Percentiles rank a stretch among this genome's conserved stretches.
phyloP scores from a whole-genome alignment of 1,140 invertebrate species.

The Drosophila sproati region DNA sequence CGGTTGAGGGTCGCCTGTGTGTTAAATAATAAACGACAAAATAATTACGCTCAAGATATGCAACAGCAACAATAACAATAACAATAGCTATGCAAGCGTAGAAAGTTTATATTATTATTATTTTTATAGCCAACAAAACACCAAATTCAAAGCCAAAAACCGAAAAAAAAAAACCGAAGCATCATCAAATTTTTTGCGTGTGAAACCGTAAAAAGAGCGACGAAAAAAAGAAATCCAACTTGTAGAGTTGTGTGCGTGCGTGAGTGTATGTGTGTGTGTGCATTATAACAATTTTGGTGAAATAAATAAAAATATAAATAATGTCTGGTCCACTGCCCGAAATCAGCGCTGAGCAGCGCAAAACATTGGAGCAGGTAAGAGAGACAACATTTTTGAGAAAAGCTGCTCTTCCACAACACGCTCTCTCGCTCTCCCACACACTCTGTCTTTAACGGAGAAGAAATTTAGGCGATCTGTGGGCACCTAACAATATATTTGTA shows the following conservation, averaged over 20 bases:
- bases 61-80: constrained; percentile 45
- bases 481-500: not conserved
- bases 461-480: constrained; percentile 8
- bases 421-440: constrained; percentile 1
- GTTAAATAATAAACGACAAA: constrained; percentile 54
- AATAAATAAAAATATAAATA: constrained; percentile 45
- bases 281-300: constrained; percentile 38
- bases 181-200: constrained; percentile 55
- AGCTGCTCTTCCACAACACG: constrained; percentile 8
- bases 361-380: constrained; percentile 72
- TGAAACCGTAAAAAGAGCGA: constrained; percentile 25
- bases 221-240: constrained; percentile 58
- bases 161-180: constrained; percentile 40
- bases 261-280: constrained; percentile 31
- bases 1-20: constrained; percentile 11
- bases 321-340: constrained; percentile 74
- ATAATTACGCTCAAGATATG: constrained; percentile 71
- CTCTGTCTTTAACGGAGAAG: not conserved
- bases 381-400: not conserved
- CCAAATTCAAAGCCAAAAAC: constrained; percentile 40
- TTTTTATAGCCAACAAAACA: constrained; percentile 47
- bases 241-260: constrained; percentile 8
- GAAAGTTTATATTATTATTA: constrained; percentile 78
- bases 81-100: constrained; percentile 66
- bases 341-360: constrained; percentile 67